phyloP scores from a whole-genome alignment of 2,113 vertebrate species.

The Spermophilus dauricus region DNA sequence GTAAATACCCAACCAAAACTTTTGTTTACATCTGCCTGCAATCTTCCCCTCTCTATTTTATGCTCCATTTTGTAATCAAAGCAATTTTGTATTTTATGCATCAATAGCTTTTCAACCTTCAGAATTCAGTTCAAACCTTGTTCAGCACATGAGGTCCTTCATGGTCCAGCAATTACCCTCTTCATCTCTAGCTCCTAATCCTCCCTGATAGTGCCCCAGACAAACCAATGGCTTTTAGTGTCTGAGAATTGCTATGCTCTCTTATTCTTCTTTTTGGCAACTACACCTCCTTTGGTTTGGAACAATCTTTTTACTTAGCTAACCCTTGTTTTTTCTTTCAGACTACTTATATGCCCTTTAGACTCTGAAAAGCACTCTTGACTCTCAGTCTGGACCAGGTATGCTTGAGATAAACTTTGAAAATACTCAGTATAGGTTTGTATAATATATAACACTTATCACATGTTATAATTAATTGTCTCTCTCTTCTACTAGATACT shows the following conservation, averaged over 20 bases:
- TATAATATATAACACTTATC: not conserved
- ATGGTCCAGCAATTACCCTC: not conserved
- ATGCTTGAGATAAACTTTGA: not conserved
- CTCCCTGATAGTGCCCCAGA: not conserved
- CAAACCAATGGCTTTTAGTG: not conserved
- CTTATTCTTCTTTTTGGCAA: not conserved
- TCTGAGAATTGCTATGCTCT: not conserved
- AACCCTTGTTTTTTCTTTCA: constrained; percentile 9
- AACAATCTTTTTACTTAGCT: constrained; percentile 7
- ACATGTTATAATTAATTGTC: not conserved
- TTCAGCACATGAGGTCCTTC: not conserved
- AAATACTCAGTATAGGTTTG: not conserved
- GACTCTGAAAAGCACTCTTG: not conserved
- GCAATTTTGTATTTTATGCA: not conserved
- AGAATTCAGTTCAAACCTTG: constrained; percentile 29
- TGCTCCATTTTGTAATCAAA: not conserved
- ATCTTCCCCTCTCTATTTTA: not conserved
- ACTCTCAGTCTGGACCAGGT: not conserved
- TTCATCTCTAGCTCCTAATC: not conserved
- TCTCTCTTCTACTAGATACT: not conserved
- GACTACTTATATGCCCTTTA: not conserved
- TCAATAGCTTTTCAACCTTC: not conserved
- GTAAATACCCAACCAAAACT: not conserved
- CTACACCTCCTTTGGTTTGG: not conserved
- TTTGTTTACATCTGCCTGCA: not conserved